Evolutionary conservation across 2,797 vertebrate species (phyloP).

Genomic region (Chloroceryle amazona): DNA sequence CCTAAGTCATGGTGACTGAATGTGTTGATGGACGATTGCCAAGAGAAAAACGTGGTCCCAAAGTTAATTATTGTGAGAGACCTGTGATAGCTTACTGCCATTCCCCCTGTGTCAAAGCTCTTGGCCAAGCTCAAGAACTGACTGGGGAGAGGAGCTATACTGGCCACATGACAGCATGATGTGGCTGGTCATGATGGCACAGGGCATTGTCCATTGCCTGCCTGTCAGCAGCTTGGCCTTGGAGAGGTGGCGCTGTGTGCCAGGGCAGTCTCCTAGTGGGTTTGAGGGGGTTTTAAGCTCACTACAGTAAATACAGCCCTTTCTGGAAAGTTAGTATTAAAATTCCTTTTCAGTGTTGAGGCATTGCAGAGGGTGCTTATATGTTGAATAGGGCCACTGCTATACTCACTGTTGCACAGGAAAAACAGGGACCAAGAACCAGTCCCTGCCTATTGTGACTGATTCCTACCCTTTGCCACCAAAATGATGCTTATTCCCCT

Average conservation of each 20-base stretch:
- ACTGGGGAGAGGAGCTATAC: not conserved
- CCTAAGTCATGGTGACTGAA: not conserved
- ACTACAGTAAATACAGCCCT: not conserved
- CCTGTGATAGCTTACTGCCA: not conserved
- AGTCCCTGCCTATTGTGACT: not conserved
- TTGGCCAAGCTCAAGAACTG: not conserved
- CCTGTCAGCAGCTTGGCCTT: not conserved
- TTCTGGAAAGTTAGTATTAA: not conserved
- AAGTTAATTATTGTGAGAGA: not conserved
- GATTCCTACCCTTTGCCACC: not conserved
- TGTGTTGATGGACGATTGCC: not conserved
- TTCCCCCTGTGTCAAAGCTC: not conserved
- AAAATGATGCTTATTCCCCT: not conserved
- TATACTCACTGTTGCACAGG: not conserved
- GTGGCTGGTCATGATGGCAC: fast-evolving
- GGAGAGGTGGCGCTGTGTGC: not conserved
- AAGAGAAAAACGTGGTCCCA: not conserved
- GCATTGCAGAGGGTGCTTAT: not conserved
- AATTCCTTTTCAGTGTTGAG: not conserved
- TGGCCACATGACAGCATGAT: fast-evolving
- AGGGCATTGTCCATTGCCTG: too few relatives aligned
- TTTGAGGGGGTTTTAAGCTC: not conserved
- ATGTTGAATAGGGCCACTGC: not conserved
- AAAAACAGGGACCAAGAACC: not conserved
- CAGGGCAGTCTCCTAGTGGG: not conserved